Percentiles rank a stretch among this genome's conserved stretches.
phyloP scores from a whole-genome alignment of 35 echinoderm and acorn worm genomes.

The Eucidaris tribuloides region DNA sequence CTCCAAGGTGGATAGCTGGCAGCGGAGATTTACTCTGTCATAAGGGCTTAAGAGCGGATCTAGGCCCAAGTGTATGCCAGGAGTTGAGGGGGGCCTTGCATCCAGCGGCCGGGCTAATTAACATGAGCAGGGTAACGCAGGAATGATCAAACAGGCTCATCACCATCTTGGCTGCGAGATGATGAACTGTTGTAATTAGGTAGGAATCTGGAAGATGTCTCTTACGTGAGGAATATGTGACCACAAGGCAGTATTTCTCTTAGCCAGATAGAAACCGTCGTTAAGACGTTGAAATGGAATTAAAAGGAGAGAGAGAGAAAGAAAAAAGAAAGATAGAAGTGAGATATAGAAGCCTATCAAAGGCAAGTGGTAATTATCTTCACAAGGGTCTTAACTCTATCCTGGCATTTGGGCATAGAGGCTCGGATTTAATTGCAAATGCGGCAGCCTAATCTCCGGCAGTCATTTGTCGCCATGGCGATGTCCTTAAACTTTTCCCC shows the following conservation, averaged over 20 bases:
- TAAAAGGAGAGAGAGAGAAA: too few relatives aligned
- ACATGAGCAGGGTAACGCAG: neutral
- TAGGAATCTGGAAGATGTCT: neutral
- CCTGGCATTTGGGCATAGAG: neutral
- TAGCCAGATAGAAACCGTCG: too few relatives aligned
- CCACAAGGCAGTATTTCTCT: too few relatives aligned
- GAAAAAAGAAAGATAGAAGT: too few relatives aligned
- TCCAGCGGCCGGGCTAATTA: neutral
- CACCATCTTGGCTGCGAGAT: neutral
- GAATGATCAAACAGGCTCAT: too few relatives aligned
- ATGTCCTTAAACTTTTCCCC: slow-evolving; percentile 59
- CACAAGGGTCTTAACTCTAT: slow-evolving; percentile 3
- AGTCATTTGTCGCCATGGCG: slow-evolving; percentile 62
- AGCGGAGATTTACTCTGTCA: neutral
- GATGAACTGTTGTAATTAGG: slow-evolving; percentile 23
- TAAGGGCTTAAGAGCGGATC: neutral
- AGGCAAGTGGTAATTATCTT: slow-evolving; percentile 33
- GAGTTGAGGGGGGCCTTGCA: neutral
- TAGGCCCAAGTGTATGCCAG: too few relatives aligned
- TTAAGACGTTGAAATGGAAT: too few relatives aligned
- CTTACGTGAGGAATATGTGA: too few relatives aligned
- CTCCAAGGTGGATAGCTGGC: neutral
- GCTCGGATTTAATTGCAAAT: slow-evolving; percentile 36
- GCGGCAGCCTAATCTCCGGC: slow-evolving; percentile 42
- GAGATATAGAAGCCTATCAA: too few relatives aligned